Evolutionary conservation across 1,140 invertebrate genomes (phyloP).

Genomic region (Sinella curviseta): DNA sequence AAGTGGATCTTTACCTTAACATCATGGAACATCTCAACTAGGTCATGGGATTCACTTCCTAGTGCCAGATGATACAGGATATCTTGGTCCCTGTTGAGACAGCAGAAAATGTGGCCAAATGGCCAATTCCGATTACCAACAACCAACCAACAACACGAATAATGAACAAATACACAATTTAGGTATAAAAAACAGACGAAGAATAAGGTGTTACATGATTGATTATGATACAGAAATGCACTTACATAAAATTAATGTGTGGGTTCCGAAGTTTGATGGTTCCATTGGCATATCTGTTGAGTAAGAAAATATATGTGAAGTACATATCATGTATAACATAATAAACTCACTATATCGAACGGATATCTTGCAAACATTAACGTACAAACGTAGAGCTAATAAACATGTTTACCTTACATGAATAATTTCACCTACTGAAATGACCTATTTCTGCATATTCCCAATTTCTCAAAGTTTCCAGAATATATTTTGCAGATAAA

Average conservation of each 20-base stretch:
- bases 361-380: no score
- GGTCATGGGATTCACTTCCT: constrained; percentile 84
- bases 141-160: neutral
- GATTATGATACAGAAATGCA: neutral
- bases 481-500: no score
- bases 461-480: no score
- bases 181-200: neutral
- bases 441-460: no score
- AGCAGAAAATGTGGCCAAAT: neutral
- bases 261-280: constrained; percentile 79
- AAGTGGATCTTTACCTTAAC: constrained; percentile 87
- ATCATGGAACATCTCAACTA: constrained; percentile 94
- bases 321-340: no score
- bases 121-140: no score
- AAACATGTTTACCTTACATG: no score
- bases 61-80: constrained; percentile 92
- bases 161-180: neutral
- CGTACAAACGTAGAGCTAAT: no score
- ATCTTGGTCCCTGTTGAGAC: constrained; percentile 68
- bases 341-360: no score
- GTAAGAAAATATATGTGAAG: no score
- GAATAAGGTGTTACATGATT: neutral
- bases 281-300: constrained; percentile 78
- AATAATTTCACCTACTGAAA: no score
- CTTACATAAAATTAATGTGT: constrained; percentile 77